These are phyloP conservation scores for Drosophila hydei DNA, from an alignment of 1,140 invertebrate genomes.

Conservation along the genomic window DNA sequence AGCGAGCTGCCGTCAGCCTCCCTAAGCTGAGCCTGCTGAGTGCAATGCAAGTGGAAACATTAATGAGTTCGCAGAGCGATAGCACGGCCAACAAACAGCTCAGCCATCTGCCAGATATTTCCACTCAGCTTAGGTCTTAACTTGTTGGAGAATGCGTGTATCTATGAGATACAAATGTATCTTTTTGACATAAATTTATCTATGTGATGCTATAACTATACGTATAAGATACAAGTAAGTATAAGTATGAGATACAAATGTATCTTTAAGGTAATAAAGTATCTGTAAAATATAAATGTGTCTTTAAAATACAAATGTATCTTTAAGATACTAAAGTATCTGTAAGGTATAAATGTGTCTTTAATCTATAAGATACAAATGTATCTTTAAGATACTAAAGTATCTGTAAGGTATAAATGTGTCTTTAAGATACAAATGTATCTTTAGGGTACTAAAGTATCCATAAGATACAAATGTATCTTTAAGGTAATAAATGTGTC, in stretches of 20 bases:
- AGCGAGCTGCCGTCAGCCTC: not conserved
- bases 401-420: slow-evolving; percentile 1
- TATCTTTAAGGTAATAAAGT: not conserved
- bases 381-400: not conserved
- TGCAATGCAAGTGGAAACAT: not conserved
- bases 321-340: not conserved
- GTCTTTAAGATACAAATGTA: not conserved
- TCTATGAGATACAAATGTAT: not conserved
- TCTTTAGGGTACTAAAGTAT: not conserved
- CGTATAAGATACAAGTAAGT: too few species aligned
- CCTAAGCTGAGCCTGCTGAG: not conserved
- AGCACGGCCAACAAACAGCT: not conserved
- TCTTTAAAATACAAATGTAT: not conserved
- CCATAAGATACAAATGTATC: not conserved
- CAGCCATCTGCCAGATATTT: not conserved
- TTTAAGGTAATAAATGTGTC: too few species aligned
- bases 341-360: too few species aligned
- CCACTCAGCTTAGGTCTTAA: not conserved
- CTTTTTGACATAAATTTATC: too few species aligned
- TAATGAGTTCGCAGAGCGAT: too few species aligned
- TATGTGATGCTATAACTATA: too few species aligned
- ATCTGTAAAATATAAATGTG: not conserved
- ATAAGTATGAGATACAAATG: not conserved
- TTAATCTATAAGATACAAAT: too few species aligned
- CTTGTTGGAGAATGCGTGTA: too few species aligned